Conservation (phyloP, 2,113 vertebrate genomes). For the Leptodactylus fuscus region DNA sequence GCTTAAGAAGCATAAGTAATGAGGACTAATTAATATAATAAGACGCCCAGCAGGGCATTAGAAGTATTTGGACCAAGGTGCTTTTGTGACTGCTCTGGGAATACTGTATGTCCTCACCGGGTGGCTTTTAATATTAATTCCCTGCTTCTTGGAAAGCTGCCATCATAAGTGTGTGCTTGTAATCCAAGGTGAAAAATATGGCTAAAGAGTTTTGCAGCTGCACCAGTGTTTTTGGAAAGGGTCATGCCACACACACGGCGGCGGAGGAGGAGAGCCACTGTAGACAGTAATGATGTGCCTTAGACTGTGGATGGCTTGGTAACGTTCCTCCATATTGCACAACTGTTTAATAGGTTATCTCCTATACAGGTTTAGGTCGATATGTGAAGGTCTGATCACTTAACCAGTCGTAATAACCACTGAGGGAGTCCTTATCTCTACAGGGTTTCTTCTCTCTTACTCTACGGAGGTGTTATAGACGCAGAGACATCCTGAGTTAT, state of each 20-base stretch:
- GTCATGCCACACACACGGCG: conserved; percentile 41
- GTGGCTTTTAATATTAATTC: conserved; percentile 7
- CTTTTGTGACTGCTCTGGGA: background rate
- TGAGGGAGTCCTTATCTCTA: background rate
- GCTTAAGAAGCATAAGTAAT: background rate
- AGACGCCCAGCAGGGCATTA: background rate
- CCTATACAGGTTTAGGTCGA: background rate
- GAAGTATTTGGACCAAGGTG: background rate
- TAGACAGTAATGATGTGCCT: background rate
- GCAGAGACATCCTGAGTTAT: background rate
- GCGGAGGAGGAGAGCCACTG: background rate
- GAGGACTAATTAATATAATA: background rate
- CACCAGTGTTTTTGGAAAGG: conserved; percentile 11
- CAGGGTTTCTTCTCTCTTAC: background rate
- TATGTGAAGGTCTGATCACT: background rate
- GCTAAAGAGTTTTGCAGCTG: conserved; percentile 44
- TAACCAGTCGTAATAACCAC: background rate
- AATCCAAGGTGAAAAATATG: conserved; percentile 40
- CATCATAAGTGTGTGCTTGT: conserved; percentile 8
- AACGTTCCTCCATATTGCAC: background rate
- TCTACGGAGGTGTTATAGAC: background rate
- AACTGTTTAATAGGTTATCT: background rate
- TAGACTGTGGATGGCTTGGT: background rate
- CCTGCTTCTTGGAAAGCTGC: conserved; percentile 3
- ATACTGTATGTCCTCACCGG: background rate